Conservation (phyloP, 1,140 invertebrate species). For the Dolichoris vasculosae region DNA sequence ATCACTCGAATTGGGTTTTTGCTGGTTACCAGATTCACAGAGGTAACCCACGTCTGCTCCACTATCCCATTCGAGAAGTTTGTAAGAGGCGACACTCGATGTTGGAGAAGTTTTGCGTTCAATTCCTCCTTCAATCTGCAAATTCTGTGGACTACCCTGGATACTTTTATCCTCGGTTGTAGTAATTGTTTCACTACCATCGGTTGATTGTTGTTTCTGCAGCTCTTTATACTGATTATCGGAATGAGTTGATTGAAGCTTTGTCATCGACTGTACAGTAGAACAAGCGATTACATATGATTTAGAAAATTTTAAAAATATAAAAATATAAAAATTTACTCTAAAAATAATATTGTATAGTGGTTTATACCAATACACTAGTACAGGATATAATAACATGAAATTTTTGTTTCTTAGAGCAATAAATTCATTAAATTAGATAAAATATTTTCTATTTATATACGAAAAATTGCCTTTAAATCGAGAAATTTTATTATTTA, state of each 20-base stretch:
- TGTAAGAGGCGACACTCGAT: constrained; percentile 79
- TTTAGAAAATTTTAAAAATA: too few relatives aligned
- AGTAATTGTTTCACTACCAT: constrained; percentile 30
- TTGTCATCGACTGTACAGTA: constrained; percentile 51
- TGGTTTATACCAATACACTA: too few relatives aligned
- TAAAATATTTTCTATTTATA: too few relatives aligned
- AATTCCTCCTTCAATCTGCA: not conserved
- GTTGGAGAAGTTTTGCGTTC: constrained; percentile 75
- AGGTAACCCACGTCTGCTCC: constrained; percentile 84
- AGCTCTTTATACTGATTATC: constrained; percentile 51
- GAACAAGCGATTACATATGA: not conserved
- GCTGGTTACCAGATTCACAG: not conserved
- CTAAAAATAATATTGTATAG: too few relatives aligned
- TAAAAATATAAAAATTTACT: too few relatives aligned
- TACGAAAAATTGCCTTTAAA: too few relatives aligned
- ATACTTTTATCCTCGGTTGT: constrained; percentile 13
- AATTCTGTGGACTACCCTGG: not conserved
- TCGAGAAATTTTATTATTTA: too few relatives aligned
- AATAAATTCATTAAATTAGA: too few relatives aligned
- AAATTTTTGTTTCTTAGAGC: too few relatives aligned
- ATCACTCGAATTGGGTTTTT: not conserved
- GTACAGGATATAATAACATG: too few relatives aligned
- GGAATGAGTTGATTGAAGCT: constrained; percentile 56
- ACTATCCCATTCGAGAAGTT: constrained; percentile 84
- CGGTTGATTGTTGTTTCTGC: constrained; percentile 50